phyloP scores from a whole-genome alignment of 2,888 invertebrate genomes.

The Drosophila mimica region DNA sequence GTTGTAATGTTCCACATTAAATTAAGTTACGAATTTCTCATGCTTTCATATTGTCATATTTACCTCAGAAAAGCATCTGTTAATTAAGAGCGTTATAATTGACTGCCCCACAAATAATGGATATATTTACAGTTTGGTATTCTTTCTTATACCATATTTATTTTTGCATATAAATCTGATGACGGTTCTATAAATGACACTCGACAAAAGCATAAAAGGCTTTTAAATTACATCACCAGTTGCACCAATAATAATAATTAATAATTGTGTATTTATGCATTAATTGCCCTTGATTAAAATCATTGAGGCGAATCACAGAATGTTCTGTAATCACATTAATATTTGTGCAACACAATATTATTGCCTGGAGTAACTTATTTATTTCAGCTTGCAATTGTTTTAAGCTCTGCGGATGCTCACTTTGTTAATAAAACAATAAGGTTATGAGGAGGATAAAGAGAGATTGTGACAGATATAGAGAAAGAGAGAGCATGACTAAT shows the following conservation, averaged over 20 bases:
- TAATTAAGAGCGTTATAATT: neutral
- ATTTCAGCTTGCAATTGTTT: neutral
- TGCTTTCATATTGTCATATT: neutral
- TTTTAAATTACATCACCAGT: neutral
- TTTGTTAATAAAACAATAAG: neutral
- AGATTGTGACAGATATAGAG: neutral
- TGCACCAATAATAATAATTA: neutral
- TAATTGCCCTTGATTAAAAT: neutral
- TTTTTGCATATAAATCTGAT: neutral
- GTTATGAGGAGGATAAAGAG: neutral
- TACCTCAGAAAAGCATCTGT: neutral
- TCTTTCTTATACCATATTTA: neutral
- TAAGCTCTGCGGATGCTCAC: neutral
- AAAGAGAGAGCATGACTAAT: neutral
- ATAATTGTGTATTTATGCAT: neutral
- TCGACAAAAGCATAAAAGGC: neutral
- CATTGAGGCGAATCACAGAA: neutral
- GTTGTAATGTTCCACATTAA: neutral
- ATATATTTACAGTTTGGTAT: neutral
- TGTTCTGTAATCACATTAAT: neutral
- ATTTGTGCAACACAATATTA: neutral
- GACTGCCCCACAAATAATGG: neutral
- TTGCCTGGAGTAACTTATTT: neutral
- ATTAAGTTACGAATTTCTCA: neutral
- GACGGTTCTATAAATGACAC: neutral